Conservation (phyloP, 2,888 invertebrate genomes). For the Andrena minutula region DNA sequence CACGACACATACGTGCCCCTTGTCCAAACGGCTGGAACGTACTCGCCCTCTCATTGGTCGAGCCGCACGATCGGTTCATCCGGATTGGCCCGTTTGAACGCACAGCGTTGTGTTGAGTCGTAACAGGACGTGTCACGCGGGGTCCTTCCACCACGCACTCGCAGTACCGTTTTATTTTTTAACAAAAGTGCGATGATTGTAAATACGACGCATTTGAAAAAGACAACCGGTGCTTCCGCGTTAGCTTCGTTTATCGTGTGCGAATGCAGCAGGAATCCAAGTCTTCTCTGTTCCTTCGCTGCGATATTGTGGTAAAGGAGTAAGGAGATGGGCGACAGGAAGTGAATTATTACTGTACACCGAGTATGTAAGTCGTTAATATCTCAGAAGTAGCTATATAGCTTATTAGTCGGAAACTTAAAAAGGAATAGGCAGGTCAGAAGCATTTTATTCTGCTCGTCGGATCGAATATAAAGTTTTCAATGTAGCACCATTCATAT, state of each 20-base stretch:
- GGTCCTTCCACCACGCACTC: conserved; percentile 26
- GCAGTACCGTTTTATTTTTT: conserved; percentile 51
- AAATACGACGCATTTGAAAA: conserved; percentile 15
- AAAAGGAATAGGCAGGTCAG: not conserved
- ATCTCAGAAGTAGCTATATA: not conserved
- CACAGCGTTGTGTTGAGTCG: conserved; percentile 37
- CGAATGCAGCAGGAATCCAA: not conserved
- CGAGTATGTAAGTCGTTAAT: not conserved
- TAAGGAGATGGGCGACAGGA: not conserved
- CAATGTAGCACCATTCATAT: conserved; percentile 8
- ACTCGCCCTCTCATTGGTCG: conserved; percentile 36
- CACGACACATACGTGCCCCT: conserved; percentile 18
- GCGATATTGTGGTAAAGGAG: no score
- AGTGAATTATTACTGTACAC: not conserved
- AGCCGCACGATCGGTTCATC: not conserved
- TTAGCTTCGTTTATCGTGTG: conserved; percentile 10
- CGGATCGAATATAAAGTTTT: not conserved
- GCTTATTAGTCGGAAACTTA: not conserved
- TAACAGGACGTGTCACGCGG: conserved; percentile 34
- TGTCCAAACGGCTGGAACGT: conserved; percentile 9
- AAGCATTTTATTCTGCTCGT: not conserved
- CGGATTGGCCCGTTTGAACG: conserved; percentile 63
- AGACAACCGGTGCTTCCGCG: conserved; percentile 8
- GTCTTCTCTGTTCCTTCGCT: not conserved
- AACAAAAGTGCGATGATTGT: conserved; percentile 20